phyloP scores from a whole-genome alignment of 2,797 vertebrate species.

The Poeciliopsis presidionis region DNA sequence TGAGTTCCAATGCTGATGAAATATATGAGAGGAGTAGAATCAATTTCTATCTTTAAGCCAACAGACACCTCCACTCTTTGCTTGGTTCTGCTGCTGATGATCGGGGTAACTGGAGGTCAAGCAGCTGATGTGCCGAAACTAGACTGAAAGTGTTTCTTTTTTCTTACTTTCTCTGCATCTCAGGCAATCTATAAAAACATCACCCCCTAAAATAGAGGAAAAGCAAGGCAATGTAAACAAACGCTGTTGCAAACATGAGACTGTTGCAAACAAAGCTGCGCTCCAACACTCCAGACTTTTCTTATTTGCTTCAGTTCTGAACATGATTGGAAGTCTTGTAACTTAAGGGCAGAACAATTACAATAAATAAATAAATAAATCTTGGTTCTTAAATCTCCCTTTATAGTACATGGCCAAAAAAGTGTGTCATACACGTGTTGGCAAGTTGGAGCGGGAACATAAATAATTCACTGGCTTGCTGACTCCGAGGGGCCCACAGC shows the following conservation, averaged over 20 bases:
- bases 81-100: constrained; percentile 54
- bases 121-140: constrained; percentile 19
- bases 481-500: constrained; percentile 45
- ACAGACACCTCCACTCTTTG: constrained; percentile 68
- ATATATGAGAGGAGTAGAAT: constrained; percentile 76
- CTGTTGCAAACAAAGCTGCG: constrained; percentile 10
- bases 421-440: constrained; percentile 59
- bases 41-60: constrained; percentile 81
- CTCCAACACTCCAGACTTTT: not conserved
- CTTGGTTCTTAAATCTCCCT: constrained; percentile 44
- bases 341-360: too few species aligned
- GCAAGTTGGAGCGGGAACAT: constrained; percentile 50
- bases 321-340: too few species aligned
- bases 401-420: constrained; percentile 23
- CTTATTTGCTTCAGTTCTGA: too few species aligned
- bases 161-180: constrained; percentile 30
- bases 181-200: constrained; percentile 23
- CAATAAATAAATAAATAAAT: too few species aligned
- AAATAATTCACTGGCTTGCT: constrained; percentile 65
- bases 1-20: constrained; percentile 78
- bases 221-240: constrained; percentile 16
- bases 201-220: constrained; percentile 11
- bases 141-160: not conserved
- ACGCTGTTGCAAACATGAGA: constrained; percentile 7
- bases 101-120: constrained; percentile 15